Evolutionary conservation across 2,113 vertebrate genomes (phyloP), one percentile per base, ranked within the genome.

Genomic region (Oncorhynchus mykiss): DNA sequence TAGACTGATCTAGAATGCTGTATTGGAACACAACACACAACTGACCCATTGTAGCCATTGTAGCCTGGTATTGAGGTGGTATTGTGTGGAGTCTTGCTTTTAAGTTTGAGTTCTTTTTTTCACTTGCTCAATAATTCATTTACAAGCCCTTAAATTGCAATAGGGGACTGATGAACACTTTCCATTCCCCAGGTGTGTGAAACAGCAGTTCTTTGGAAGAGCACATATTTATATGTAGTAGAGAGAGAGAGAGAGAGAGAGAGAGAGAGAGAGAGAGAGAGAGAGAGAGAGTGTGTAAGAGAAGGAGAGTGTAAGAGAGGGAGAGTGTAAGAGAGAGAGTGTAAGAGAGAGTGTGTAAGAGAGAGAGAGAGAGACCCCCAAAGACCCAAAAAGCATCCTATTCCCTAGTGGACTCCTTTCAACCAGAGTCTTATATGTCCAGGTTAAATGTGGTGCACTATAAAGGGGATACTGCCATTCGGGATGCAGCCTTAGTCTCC

Each of bases 221-320:
- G 51, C 67, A 1, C 7, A 16, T 29, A 66, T 82, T 81, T 70
- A 78, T 64, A 25, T 14, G 24, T 54, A 48, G 77, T 48, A 31
- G 27, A 13, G 16, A 13, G 67, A 70, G 7, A 45, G 4, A 57
- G 75, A 75, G 78, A 85, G 34, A 27, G 29, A 2, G 11, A 31
- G 71, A 74, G 83, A 4, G 31, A 54, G 34, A 48, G 29, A 31
- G 27, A 48, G 31, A 34, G 31, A 31, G 27, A 13, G 24, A 0
- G 25, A 57, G 74, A 75, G 78, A 85, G 34, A 34, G 31, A 31
- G 27, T 2, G 24, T 4, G 67, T 24, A 6, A 45, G 4, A 57
- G 74, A 75, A 77, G 83, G 34, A 27, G 16, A 2, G 11, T 27
- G 73, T 71, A 70, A 6, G 25, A 60, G 34, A 48, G 27, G 34